Evolutionary conservation across 2,797 vertebrate genomes (phyloP), one percentile per base, ranked within the genome.

Genomic region (Tapera naevia): DNA sequence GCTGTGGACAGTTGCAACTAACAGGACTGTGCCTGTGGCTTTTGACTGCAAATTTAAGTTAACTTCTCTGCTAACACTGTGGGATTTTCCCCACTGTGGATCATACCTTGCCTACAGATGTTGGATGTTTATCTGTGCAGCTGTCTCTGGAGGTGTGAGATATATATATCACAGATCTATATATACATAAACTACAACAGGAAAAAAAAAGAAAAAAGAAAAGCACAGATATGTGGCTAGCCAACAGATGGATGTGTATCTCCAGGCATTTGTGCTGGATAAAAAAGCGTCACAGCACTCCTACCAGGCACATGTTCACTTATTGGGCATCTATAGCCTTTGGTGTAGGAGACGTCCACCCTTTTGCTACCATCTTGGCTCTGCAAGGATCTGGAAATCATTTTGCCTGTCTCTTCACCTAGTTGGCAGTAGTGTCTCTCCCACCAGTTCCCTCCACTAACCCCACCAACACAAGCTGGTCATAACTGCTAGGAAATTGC

Each of bases 301-400:
- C 90, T 85, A 91, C 93, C 64, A 94, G 69, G 66, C 94, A 95
- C 85, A 80, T 83, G 92, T 88, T 97, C 91, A 30, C 82, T 93
- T 88, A 66, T 53, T 86, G 88, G 83, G 82, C 76, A 61, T 81
- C 64, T 86, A 12, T 14, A 93, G 56, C 41, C 91, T 83, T 84
- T 64, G 65, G n/a, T 83, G 66, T 67, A 80, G 85, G 70, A 88
- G 92, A 67, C 0, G 0, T 70, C 87, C 78, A 88, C 22, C 56
- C 66, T 46, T 82, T 72, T 7, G 0, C 17, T 73, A 33, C 67
- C 73, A 35, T 35, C 48, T 50, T 79, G 70, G 46, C 35, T 71
- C 53, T 87, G n/a, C 51, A 46, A 13, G 37, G n/a, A 70, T 27
- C 18, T 71, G 53, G 53, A 30, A 54, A 28, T 30, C 53, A 54